phyloP scores from a whole-genome alignment of 2,888 invertebrate genomes.

The Smittia aterrima region DNA sequence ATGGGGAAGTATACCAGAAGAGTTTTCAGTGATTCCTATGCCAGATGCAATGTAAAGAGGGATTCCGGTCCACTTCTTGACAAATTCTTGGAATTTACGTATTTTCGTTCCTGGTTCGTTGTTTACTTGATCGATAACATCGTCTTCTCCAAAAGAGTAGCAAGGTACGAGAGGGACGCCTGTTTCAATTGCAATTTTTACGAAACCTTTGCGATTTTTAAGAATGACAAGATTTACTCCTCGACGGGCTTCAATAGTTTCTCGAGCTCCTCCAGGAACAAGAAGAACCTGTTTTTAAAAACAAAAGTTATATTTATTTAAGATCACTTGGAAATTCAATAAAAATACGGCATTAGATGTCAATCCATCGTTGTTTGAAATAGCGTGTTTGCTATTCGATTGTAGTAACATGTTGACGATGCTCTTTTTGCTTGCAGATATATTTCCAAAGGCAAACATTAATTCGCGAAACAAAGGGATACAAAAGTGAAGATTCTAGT shows the following conservation, averaged over 20 bases:
- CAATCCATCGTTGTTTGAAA: slow-evolving; percentile 50
- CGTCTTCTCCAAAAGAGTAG: slow-evolving; percentile 87
- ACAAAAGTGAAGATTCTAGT: slow-evolving; percentile 61
- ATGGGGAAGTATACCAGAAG: slow-evolving; percentile 48
- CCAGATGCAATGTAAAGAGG: slow-evolving; percentile 75
- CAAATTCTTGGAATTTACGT: slow-evolving; percentile 64
- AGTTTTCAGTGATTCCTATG: slow-evolving; percentile 59
- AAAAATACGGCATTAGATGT: slow-evolving; percentile 56
- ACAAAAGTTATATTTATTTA: too few species aligned
- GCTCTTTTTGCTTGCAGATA: slow-evolving; percentile 66
- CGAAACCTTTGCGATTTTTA: slow-evolving; percentile 76
- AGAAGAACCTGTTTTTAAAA: slow-evolving; percentile 55
- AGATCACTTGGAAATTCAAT: too few species aligned
- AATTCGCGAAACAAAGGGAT: slow-evolving; percentile 72
- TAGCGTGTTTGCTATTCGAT: slow-evolving; percentile 49
- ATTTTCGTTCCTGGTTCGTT: slow-evolving; percentile 70
- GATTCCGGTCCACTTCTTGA: slow-evolving; percentile 68
- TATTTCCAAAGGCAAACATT: slow-evolving; percentile 56
- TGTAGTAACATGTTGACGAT: slow-evolving; percentile 61
- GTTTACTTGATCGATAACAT: slow-evolving; percentile 72
- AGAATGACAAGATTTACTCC: slow-evolving; percentile 71
- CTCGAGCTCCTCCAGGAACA: slow-evolving; percentile 86
- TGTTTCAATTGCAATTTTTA: slow-evolving; percentile 68
- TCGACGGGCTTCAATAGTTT: slow-evolving; percentile 79
- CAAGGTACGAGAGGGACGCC: slow-evolving; percentile 83